phyloP scores from a whole-genome alignment of 2,113 vertebrate species.

The Pollachius pollachius region DNA sequence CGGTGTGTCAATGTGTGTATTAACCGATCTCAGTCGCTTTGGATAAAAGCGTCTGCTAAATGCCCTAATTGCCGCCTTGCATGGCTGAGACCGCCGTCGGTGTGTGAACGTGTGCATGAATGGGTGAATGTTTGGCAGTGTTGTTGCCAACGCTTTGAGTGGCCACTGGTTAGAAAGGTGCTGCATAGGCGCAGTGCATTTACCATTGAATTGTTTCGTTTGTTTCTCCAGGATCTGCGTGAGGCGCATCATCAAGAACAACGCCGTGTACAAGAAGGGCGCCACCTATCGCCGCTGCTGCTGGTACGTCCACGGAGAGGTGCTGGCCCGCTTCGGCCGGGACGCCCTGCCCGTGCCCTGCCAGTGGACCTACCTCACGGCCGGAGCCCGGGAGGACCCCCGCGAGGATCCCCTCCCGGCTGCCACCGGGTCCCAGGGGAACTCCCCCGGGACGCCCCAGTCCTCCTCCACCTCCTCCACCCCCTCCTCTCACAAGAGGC shows the following conservation, averaged over 20 bases:
- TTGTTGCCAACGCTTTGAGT: too few species aligned
- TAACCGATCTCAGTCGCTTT: too few species aligned
- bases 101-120: background rate
- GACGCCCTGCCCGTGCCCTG: slow-evolving; percentile 88
- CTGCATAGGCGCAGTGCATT: too few species aligned
- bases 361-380: slow-evolving; percentile 88
- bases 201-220: background rate
- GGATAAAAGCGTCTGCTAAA: too few species aligned
- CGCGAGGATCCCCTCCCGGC: slow-evolving; percentile 75
- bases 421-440: slow-evolving; percentile 46
- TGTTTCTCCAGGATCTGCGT: slow-evolving; percentile 77
- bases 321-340: slow-evolving; percentile 78
- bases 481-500: slow-evolving; percentile 74
- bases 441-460: slow-evolving; percentile 66
- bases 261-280: slow-evolving; percentile 90
- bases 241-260: slow-evolving; percentile 86
- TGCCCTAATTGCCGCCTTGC: too few species aligned
- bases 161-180: too few species aligned
- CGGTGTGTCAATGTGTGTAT: background rate
- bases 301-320: slow-evolving; percentile 89
- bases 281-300: slow-evolving; percentile 81
- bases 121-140: too few species aligned
- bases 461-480: slow-evolving; percentile 40
- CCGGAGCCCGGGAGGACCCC: slow-evolving; percentile 67
- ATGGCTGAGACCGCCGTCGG: too few species aligned